These are phyloP conservation scores for Eurytoma californica DNA, from an alignment of 2,888 invertebrate species.

Conservation along the genomic window DNA sequence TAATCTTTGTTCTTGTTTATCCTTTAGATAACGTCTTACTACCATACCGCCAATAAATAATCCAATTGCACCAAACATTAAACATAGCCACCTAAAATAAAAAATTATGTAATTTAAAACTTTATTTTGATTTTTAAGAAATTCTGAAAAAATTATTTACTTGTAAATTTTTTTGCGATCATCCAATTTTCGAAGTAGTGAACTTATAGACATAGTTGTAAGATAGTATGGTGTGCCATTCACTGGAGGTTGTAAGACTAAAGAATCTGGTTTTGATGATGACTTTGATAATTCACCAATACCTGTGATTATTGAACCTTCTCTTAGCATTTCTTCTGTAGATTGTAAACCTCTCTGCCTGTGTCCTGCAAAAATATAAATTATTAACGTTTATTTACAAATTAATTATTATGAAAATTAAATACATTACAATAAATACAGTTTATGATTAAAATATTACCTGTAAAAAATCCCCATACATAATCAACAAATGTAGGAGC, in stretches of 20 bases:
- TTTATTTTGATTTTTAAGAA: too few species aligned
- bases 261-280: constrained; percentile 78
- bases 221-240: constrained; percentile 85
- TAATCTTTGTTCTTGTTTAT: constrained; percentile 78
- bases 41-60: constrained; percentile 76
- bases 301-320: constrained; percentile 86
- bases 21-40: constrained; percentile 76
- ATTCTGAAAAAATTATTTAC: constrained; percentile 70
- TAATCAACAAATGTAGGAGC: constrained; percentile 86
- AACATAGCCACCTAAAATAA: constrained; percentile 75
- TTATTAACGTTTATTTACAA: constrained; percentile 19
- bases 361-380: constrained; percentile 77
- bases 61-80: constrained; percentile 78
- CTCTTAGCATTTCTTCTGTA: constrained; percentile 90
- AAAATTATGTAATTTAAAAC: too few species aligned
- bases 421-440: constrained; percentile 1
- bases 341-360: constrained; percentile 89
- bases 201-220: constrained; percentile 86
- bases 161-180: constrained; percentile 83
- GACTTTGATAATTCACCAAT: constrained; percentile 84
- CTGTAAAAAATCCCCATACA: constrained; percentile 89
- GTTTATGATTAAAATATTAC: constrained; percentile 62
- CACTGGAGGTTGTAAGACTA: constrained; percentile 85
- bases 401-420: constrained; percentile 2
- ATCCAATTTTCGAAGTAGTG: constrained; percentile 84